These are phyloP conservation scores for Himalopsyche anomala DNA, from an alignment of 2,888 invertebrate species.

Conservation along the genomic window DNA sequence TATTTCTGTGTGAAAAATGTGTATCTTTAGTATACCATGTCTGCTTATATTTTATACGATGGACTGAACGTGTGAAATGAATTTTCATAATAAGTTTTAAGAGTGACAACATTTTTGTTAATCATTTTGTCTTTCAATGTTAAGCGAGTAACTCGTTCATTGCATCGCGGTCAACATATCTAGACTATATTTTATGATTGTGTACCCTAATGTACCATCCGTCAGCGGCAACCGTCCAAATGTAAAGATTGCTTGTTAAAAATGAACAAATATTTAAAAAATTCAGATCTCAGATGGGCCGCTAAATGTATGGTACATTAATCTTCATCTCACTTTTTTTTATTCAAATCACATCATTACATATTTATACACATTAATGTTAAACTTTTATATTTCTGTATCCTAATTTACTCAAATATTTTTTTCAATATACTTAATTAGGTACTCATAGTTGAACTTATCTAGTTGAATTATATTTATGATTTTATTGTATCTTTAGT, in stretches of 20 bases:
- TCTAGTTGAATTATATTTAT: constrained; percentile 7
- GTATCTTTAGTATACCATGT: not conserved
- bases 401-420: constrained; percentile 30
- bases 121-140: constrained; percentile 12
- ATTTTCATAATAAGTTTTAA: not conserved
- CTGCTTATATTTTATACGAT: constrained; percentile 30
- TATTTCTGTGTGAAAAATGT: constrained; percentile 19
- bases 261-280: too few relatives aligned
- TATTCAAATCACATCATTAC: constrained; percentile 31
- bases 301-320: not conserved
- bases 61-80: constrained; percentile 36
- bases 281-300: too few relatives aligned
- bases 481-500: constrained; percentile 29
- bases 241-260: too few relatives aligned
- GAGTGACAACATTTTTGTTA: not conserved
- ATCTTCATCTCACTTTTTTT: constrained; percentile 28
- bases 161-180: constrained; percentile 65
- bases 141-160: constrained; percentile 58
- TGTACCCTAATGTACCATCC: constrained; percentile 12
- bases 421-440: constrained; percentile 39
- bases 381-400: constrained; percentile 28
- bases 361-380: constrained; percentile 32
- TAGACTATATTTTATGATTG: constrained; percentile 46
- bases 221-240: not conserved
- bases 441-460: constrained; percentile 27